Conservation (phyloP, 2,888 invertebrate genomes). For the Plagodis dolabraria region DNA sequence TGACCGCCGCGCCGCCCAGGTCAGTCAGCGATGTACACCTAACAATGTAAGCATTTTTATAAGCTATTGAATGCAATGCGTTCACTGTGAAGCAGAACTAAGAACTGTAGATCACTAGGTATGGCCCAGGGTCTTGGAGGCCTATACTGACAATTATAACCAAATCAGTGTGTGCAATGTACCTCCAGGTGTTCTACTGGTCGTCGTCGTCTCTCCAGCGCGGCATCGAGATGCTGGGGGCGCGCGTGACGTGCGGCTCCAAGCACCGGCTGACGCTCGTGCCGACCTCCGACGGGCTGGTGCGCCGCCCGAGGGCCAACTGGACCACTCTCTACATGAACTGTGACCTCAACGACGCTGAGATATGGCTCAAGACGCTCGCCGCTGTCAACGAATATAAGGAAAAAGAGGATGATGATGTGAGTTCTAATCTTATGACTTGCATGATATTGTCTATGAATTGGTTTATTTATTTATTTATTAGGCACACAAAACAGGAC, state of each 20-base stretch:
- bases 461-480: no score
- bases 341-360: slow-evolving; percentile 95
- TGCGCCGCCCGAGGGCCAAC: slow-evolving; percentile 93
- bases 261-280: slow-evolving; percentile 90
- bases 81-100: no score
- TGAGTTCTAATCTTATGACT: slow-evolving; percentile 30
- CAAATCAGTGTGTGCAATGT: not conserved
- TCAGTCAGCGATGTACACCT: no score
- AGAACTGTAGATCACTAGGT: no score
- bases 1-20: no score
- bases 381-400: slow-evolving; percentile 65
- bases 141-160: no score
- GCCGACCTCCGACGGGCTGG: slow-evolving; percentile 91
- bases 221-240: slow-evolving; percentile 94
- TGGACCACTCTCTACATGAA: slow-evolving; percentile 98
- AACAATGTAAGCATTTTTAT: no score
- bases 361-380: slow-evolving; percentile 95
- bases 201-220: slow-evolving; percentile 98
- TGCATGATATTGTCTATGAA: not conserved
- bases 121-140: no score
- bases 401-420: slow-evolving; percentile 54
- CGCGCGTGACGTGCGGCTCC: slow-evolving; percentile 92
- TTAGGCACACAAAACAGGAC: no score
- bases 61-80: no score
- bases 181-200: slow-evolving; percentile 93